These are phyloP conservation scores for Podarcis raffonei DNA, from an alignment of 2,113 vertebrate genomes.

Conservation along the genomic window DNA sequence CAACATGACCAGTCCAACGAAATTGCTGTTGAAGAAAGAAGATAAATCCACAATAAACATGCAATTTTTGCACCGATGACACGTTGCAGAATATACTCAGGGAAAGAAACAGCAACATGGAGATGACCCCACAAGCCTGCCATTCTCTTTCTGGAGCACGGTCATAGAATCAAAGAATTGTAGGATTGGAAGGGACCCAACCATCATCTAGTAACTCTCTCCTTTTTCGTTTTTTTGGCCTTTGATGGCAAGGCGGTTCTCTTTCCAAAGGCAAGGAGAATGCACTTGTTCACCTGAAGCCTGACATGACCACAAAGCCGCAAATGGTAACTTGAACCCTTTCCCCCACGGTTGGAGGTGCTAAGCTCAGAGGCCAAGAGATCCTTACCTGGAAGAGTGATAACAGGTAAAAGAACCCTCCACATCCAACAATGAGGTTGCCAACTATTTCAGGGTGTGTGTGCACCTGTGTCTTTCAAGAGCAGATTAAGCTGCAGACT, in stretches of 20 bases:
- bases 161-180: background rate
- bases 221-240: background rate
- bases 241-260: background rate
- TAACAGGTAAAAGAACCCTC: background rate
- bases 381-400: background rate
- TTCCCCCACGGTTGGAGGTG: too few species aligned
- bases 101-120: too few species aligned
- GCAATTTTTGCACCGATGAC: too few species aligned
- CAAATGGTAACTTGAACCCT: background rate
- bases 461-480: background rate
- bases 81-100: too few species aligned
- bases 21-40: too few species aligned
- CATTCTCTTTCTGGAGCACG: background rate
- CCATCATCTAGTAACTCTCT: too few species aligned
- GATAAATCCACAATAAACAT: too few species aligned
- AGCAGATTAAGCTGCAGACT: background rate
- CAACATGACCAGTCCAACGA: too few species aligned
- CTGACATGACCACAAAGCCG: background rate
- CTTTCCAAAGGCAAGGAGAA: background rate
- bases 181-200: too few species aligned
- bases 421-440: background rate
- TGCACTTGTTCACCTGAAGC: background rate
- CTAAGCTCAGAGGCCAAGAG: background rate
- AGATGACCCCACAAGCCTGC: background rate
- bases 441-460: background rate